These are phyloP conservation scores for Hipposideros larvatus DNA, from an alignment of 2,797 vertebrate genomes.

Conservation along the genomic window DNA sequence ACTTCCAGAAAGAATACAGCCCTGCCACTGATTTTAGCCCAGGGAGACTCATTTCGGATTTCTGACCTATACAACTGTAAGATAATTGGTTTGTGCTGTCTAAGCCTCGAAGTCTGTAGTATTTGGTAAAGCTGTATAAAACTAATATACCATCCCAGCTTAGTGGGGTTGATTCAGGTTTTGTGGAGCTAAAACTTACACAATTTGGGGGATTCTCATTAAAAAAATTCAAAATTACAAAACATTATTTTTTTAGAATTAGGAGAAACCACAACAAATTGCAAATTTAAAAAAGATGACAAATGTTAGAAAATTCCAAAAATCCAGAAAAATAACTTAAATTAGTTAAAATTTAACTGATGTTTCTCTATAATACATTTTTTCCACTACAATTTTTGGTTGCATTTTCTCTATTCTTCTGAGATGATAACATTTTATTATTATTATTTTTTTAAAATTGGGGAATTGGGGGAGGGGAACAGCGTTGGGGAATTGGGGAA, in stretches of 20 bases:
- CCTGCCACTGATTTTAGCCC: neutral
- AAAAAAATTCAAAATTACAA: neutral
- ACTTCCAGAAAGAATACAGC: neutral
- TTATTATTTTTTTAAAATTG: too few species aligned
- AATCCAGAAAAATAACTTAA: neutral
- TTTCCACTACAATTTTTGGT: neutral
- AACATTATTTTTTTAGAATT: neutral
- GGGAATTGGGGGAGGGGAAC: too few species aligned
- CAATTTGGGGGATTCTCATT: neutral
- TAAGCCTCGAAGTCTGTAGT: neutral
- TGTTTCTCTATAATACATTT: neutral
- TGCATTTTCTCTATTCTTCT: neutral
- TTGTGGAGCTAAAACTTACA: neutral
- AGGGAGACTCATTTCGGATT: neutral
- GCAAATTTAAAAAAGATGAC: neutral
- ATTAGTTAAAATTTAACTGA: neutral
- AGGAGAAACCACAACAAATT: neutral
- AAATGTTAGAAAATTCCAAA: neutral
- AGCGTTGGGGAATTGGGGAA: too few species aligned
- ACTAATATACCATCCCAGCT: neutral
- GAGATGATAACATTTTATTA: neutral
- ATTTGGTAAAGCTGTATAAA: neutral
- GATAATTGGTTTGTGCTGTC: neutral
- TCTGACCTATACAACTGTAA: neutral
- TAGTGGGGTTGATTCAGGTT: neutral